These are phyloP conservation scores for Torymus tubicola DNA, from an alignment of 2,888 invertebrate genomes.

Conservation along the genomic window DNA sequence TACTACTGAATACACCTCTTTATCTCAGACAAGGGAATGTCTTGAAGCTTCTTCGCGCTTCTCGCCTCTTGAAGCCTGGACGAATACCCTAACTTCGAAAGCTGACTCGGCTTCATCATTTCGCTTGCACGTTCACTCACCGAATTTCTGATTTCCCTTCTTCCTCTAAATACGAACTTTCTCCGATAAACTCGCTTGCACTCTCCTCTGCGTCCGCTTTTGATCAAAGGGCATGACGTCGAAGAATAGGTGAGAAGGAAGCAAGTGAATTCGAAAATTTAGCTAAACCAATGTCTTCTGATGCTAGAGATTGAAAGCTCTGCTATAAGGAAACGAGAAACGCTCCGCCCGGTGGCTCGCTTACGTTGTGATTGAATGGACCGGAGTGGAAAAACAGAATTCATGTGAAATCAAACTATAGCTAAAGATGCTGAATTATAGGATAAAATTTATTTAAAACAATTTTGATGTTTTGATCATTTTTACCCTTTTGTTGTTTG, in stretches of 20 bases:
- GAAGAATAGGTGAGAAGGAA: not conserved
- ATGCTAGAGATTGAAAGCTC: constrained; percentile 25
- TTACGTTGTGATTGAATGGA: constrained; percentile 1
- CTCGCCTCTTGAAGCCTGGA: not conserved
- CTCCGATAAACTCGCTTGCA: not conserved
- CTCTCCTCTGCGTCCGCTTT: not conserved
- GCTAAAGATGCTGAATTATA: not conserved
- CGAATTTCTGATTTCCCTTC: constrained; percentile 26
- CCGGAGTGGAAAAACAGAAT: not conserved
- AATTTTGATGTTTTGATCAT: no score
- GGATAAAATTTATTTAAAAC: no score
- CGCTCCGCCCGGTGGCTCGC: constrained; percentile 4
- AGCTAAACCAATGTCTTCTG: constrained; percentile 10
- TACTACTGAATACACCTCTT: no score
- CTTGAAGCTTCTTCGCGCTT: not conserved
- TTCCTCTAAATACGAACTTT: constrained; percentile 12
- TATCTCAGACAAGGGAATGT: not conserved
- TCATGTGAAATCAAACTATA: not conserved
- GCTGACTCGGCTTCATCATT: not conserved
- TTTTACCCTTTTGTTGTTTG: no score
- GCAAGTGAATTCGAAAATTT: constrained; percentile 16
- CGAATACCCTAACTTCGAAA: not conserved
- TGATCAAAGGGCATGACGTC: constrained; percentile 3
- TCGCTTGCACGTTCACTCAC: not conserved
- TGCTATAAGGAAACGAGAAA: no score